Conservation (phyloP, 2,888 invertebrate genomes). For the Petrophora chlorosata region DNA sequence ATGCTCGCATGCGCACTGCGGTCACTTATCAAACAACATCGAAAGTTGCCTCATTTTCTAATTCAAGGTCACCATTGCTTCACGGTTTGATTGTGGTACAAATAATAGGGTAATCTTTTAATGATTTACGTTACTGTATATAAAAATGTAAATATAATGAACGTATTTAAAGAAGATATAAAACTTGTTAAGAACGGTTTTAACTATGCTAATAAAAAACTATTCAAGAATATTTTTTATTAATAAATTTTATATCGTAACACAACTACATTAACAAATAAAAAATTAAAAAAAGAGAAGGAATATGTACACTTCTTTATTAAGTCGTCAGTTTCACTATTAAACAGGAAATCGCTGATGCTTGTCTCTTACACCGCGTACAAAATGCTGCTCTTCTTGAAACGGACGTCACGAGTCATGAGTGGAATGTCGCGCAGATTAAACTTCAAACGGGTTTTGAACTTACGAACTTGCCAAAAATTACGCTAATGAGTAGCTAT, state of each 20-base stretch:
- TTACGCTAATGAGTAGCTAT: conserved; percentile 3
- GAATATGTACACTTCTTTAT: no score
- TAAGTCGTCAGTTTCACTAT: no score
- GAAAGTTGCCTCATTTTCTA: conserved; percentile 57
- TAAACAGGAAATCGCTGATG: background rate
- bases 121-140: background rate
- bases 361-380: background rate
- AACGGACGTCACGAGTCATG: conserved; percentile 12
- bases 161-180: background rate
- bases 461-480: background rate
- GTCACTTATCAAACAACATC: conserved; percentile 33
- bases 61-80: conserved; percentile 64
- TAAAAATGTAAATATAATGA: background rate
- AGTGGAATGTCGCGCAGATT: conserved; percentile 15
- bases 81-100: conserved; percentile 38
- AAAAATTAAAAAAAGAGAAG: no score
- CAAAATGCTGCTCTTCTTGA: conserved; percentile 2
- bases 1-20: background rate
- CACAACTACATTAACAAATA: no score
- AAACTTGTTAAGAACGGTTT: no score
- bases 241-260: no score
- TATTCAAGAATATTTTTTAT: no score
- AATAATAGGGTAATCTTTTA: conserved; percentile 5
- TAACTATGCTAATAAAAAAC: no score
- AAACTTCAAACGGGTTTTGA: conserved; percentile 3